phyloP scores from a whole-genome alignment of 1,140 invertebrate genomes.

The Drosophila bipectinata region DNA sequence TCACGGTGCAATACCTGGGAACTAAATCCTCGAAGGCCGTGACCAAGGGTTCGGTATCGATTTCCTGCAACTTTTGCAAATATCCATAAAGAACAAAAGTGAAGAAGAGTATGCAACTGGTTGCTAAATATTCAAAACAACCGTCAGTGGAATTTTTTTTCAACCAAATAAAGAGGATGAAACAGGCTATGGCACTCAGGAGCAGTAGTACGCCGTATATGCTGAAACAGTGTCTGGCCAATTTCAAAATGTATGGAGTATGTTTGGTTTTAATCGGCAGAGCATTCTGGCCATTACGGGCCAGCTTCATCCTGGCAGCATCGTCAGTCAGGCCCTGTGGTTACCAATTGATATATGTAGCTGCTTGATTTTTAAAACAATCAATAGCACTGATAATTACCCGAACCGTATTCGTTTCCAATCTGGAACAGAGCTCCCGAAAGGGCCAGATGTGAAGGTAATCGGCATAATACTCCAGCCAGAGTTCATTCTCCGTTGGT shows the following conservation, averaged over 20 bases:
- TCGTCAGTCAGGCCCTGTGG: conserved; percentile 32
- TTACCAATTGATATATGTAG: background rate
- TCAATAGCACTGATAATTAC: conserved; percentile 18
- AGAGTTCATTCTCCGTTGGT: conserved; percentile 30
- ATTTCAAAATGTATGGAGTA: background rate
- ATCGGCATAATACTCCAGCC: conserved; percentile 23
- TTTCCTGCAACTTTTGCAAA: conserved; percentile 17
- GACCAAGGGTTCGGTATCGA: conserved; percentile 14
- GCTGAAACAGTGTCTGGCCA: conserved; percentile 20
- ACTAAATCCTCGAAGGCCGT: conserved; percentile 30
- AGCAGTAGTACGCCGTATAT: conserved; percentile 17
- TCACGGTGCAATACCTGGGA: conserved; percentile 66
- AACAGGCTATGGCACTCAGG: conserved; percentile 7
- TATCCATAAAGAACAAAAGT: conserved; percentile 26
- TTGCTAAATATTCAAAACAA: background rate
- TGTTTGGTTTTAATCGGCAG: conserved; percentile 8
- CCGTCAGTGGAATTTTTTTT: background rate
- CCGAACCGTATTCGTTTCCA: conserved; percentile 11
- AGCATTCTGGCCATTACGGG: conserved; percentile 33
- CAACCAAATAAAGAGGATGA: background rate
- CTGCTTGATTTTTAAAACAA: background rate
- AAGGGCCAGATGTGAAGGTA: conserved; percentile 37
- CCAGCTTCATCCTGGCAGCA: conserved; percentile 15
- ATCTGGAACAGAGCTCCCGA: conserved; percentile 5
- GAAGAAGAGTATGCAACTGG: conserved; percentile 2